Conservation (phyloP, 2,888 invertebrate genomes). For the Thera obeliscata region DNA sequence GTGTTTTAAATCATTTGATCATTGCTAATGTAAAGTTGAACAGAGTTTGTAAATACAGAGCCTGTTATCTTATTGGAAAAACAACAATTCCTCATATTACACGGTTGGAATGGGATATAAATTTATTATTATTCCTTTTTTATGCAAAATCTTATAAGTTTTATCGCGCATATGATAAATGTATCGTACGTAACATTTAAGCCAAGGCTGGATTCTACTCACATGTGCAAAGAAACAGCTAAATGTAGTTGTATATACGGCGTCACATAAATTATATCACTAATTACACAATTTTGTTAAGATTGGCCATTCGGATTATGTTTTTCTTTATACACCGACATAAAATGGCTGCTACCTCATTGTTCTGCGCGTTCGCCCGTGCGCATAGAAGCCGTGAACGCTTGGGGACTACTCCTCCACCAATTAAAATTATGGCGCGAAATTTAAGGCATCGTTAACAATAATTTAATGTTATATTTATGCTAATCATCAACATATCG, state of each 20-base stretch:
- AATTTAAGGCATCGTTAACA: constrained; percentile 79
- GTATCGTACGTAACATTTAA: constrained; percentile 60
- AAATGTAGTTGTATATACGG: constrained; percentile 76
- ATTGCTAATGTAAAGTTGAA: constrained; percentile 62
- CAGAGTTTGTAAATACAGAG: constrained; percentile 55
- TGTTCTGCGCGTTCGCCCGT: constrained; percentile 85
- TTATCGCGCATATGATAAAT: constrained; percentile 69
- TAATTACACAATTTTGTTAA: constrained; percentile 84
- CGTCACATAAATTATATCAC: constrained; percentile 84
- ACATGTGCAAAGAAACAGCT: constrained; percentile 80
- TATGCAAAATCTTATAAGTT: constrained; percentile 68
- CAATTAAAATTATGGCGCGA: constrained; percentile 85
- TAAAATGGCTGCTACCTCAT: constrained; percentile 86
- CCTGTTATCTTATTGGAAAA: constrained; percentile 60
- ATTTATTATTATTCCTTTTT: constrained; percentile 68
- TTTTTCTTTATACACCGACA: constrained; percentile 84
- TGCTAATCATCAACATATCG: constrained; percentile 46
- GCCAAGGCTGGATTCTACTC: constrained; percentile 77
- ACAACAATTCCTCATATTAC: constrained; percentile 60
- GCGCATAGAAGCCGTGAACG: constrained; percentile 85
- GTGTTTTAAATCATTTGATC: constrained; percentile 55
- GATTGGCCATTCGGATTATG: constrained; percentile 85
- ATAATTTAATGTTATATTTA: constrained; percentile 61
- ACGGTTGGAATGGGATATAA: constrained; percentile 64
- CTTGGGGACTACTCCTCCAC: constrained; percentile 84